Conservation (phyloP, 2,797 vertebrate species). For the Discoglossus pictus region DNA sequence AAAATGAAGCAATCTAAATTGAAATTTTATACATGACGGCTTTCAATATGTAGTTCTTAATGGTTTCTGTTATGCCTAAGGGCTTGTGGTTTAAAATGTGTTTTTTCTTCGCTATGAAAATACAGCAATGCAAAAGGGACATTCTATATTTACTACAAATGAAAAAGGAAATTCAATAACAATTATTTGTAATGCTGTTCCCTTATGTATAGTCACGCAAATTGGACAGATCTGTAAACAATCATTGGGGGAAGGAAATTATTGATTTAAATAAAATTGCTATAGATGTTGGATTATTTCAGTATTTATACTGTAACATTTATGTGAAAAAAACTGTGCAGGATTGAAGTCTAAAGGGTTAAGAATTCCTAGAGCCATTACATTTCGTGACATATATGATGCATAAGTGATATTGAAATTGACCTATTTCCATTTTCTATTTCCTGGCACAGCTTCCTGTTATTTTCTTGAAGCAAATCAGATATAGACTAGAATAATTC, state of each 20-base stretch:
- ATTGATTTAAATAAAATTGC: constrained; percentile 7
- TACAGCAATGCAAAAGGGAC: constrained; percentile 51
- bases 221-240: constrained; percentile 47
- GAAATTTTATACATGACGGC: constrained; percentile 71
- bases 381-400: constrained; percentile 45
- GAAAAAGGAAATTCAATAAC: constrained; percentile 40
- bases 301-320: constrained; percentile 7
- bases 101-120: constrained; percentile 52
- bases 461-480: constrained; percentile 33
- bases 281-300: constrained; percentile 1
- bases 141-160: constrained; percentile 33
- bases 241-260: constrained; percentile 14
- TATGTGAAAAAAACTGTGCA: constrained; percentile 40
- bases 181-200: constrained; percentile 47
- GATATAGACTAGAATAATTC: constrained; percentile 50
- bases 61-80: constrained; percentile 70
- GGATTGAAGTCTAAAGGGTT: constrained; percentile 41
- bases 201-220: constrained; percentile 46
- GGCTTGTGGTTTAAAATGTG: constrained; percentile 65
- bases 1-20: constrained; percentile 66
- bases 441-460: not conserved
- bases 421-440: constrained; percentile 51
- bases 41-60: constrained; percentile 73
- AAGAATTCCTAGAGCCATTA: constrained; percentile 38
- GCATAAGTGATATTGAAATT: constrained; percentile 29